Percentiles rank a stretch among this genome's conserved stretches.
Conservation (phyloP, 2,888 invertebrate genomes). For the Polydrusus cervinus region DNA sequence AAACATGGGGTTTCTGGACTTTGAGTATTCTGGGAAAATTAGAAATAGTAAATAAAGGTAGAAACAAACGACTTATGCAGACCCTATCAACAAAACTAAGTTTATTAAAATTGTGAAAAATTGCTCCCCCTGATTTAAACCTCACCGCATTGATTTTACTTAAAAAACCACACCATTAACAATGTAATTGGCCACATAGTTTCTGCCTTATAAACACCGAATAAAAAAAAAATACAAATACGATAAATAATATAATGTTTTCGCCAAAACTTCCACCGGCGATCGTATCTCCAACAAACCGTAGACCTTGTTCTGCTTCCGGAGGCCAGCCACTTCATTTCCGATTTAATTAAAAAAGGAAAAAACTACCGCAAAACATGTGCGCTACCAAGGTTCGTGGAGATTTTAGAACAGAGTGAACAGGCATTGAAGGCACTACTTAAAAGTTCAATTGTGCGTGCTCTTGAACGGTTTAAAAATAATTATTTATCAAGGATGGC, state of each 20-base stretch:
- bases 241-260: conserved; percentile 20
- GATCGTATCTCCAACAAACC: conserved; percentile 44
- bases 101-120: no score
- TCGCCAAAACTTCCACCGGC: conserved; percentile 34
- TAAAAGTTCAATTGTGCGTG: conserved; percentile 53
- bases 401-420: conserved; percentile 50
- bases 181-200: neutral
- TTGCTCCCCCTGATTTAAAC: no score
- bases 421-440: conserved; percentile 46
- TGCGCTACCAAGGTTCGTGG: conserved; percentile 50
- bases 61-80: no score
- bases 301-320: conserved; percentile 66
- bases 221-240: neutral
- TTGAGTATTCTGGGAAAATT: no score
- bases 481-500: conserved; percentile 41
- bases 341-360: conserved; percentile 65
- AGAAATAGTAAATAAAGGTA: no score
- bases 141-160: no score
- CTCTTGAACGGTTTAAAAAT: conserved; percentile 49
- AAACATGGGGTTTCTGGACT: no score
- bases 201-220: neutral
- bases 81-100: no score
- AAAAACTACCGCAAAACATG: conserved; percentile 48
- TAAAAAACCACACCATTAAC: no score
- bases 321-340: conserved; percentile 67